Percentiles rank a stretch among this genome's conserved stretches.
Conservation (phyloP, 1,140 invertebrate genomes). For the Drosophila kikkawai region DNA sequence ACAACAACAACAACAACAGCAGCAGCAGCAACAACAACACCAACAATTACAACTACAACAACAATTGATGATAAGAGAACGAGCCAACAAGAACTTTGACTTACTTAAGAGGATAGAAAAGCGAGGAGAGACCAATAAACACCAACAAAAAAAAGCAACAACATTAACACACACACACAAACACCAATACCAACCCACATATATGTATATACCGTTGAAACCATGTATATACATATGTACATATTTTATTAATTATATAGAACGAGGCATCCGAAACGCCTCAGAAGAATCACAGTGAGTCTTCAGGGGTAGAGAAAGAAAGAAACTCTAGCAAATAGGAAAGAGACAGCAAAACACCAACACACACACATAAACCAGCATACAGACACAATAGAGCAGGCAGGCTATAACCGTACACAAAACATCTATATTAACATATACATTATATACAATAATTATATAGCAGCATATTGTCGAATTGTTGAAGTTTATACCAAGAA, state of each 20-base stretch:
- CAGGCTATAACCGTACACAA: slow-evolving; percentile 56
- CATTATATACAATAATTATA: slow-evolving; percentile 56
- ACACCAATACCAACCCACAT: slow-evolving; percentile 49
- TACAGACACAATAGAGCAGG: slow-evolving; percentile 54
- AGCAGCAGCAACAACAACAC: slow-evolving; percentile 36
- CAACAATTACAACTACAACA: slow-evolving; percentile 66
- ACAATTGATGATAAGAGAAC: slow-evolving; percentile 64
- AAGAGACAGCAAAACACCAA: slow-evolving; percentile 55
- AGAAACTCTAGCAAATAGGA: slow-evolving; percentile 63
- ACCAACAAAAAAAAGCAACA: slow-evolving; percentile 5
- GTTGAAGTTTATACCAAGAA: slow-evolving; percentile 77
- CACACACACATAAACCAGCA: slow-evolving; percentile 25
- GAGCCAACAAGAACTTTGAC: slow-evolving; percentile 71
- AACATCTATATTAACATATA: slow-evolving; percentile 49
- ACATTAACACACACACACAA: slow-evolving; percentile 15
- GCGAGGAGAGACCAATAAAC: slow-evolving; percentile 37
- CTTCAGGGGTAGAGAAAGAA: slow-evolving; percentile 20
- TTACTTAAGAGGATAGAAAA: slow-evolving; percentile 56
- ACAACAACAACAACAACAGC: slow-evolving; percentile 59
- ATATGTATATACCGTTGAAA: slow-evolving; percentile 55
- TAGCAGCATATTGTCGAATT: slow-evolving; percentile 73
- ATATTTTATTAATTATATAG: slow-evolving; percentile 80
- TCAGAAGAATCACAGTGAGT: slow-evolving; percentile 37
- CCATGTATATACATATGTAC: slow-evolving; percentile 75
- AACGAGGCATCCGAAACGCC: slow-evolving; percentile 63